Evolutionary conservation across 2,888 invertebrate species (phyloP).

Genomic region (Linyphia triangularis): DNA sequence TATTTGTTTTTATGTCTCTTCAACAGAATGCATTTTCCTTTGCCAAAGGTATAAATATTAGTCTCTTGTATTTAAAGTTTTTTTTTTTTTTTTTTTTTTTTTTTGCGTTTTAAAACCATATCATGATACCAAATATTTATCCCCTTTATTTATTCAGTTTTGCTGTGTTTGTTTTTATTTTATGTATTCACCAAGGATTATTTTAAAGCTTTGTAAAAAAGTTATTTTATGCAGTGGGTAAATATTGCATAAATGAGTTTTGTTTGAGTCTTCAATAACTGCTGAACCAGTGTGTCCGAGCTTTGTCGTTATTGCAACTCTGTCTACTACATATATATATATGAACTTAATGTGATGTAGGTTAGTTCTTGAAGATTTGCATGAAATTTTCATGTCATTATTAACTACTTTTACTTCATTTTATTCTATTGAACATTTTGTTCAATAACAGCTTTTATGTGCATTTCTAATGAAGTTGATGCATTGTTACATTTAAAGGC

Average conservation of each 20-base stretch:
- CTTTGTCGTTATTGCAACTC: slow-evolving; percentile 6
- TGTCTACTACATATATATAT: not conserved
- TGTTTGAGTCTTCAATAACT: too few relatives aligned
- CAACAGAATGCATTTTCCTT: not conserved
- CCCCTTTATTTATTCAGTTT: not conserved
- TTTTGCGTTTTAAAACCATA: not conserved
- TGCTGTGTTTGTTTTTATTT: not conserved
- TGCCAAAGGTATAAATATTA: not conserved
- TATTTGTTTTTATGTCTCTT: too few relatives aligned
- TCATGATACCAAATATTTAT: not conserved
- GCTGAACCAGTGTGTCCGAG: slow-evolving; percentile 14
- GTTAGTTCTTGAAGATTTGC: not conserved
- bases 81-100: not conserved
- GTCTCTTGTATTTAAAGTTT: not conserved
- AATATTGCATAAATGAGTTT: not conserved
- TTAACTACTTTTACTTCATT: too few relatives aligned
- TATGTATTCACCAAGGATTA: not conserved
- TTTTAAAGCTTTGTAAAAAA: not conserved
- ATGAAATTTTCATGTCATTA: not conserved
- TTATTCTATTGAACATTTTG: too few relatives aligned
- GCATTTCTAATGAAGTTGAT: too few relatives aligned
- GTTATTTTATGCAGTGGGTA: not conserved
- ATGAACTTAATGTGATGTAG: not conserved
- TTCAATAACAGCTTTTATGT: too few relatives aligned
- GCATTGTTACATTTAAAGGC: too few relatives aligned